Conservation (phyloP, 2,797 vertebrate genomes). For the Loriculus beryllinus region DNA sequence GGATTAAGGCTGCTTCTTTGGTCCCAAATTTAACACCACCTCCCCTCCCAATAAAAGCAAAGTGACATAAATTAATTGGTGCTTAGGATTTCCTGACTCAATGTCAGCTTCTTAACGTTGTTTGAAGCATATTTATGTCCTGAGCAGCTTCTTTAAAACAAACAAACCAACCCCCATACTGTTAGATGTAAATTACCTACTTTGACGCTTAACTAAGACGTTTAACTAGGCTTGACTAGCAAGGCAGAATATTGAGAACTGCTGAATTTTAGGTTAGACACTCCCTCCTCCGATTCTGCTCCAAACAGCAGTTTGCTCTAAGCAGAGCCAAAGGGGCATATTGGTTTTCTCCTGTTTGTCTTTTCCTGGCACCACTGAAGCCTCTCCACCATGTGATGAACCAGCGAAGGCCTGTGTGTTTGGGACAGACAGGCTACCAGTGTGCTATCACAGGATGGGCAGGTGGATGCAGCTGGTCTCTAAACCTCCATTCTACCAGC, state of each 20-base stretch:
- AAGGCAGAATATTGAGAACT: neutral
- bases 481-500: neutral
- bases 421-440: neutral
- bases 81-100: neutral
- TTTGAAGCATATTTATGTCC: neutral
- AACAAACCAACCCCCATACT: neutral
- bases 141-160: neutral
- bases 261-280: neutral
- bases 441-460: neutral
- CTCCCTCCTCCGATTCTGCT: neutral
- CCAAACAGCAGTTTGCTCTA: neutral
- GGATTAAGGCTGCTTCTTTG: neutral
- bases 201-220: neutral
- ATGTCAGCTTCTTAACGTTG: neutral
- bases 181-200: neutral
- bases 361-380: neutral
- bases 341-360: neutral
- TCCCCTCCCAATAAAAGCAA: neutral
- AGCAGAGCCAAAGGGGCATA: neutral
- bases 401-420: fast-evolving
- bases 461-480: neutral
- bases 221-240: neutral
- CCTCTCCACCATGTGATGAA: neutral
- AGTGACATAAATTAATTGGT: neutral
- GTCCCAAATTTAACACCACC: neutral